Evolutionary conservation across 92 coral and sea anemone genomes (phyloP), one percentile per base, ranked within the genome.

Genomic region (Epizoanthus rinbou): DNA sequence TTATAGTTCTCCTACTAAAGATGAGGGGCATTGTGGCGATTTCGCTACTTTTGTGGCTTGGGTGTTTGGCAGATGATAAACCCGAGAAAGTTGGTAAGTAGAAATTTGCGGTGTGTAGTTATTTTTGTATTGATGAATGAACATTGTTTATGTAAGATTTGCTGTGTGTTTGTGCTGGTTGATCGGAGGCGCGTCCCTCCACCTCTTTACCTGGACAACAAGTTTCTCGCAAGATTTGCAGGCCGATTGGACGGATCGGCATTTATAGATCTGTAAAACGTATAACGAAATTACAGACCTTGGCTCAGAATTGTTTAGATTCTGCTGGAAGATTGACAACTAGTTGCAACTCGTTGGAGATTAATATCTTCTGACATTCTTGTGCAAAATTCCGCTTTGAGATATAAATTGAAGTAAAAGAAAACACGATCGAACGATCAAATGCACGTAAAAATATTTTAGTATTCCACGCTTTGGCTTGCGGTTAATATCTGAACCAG

Each of bases 21-120:
- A 78, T 78, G 82, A 78, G 71, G 70, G 71, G 82, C 41, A 37
- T 78, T 78, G 82, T 78, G 71, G 71, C 71, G 82, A 62, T 78
- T 43, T 78, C 82, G 59, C 71, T 78, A 62, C 57, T 78, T 78
- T 60, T 78, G 71, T 78, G 82, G 82, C 57, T 78, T 57, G 71
- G 82, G 28, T 17, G 59, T 21, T 62, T 31, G 43, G 82, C 82
- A 21, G 58, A 78, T 19, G 82, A 78, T 78, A 57, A 78, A 19
- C 70, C 57, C 19, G 71, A 62, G 41, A 78, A 78, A 78, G 82
- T 41, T 16, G 82, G 82, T 78, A 41, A 62, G 82, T 63, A 62
- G 64, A 24, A 62, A 10, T 59, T 33, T 62, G 19, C 39, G 43
- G 66, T 9, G 5, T 8, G 33, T 60, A 35, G 50, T 6, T 59